Evolutionary conservation across 2,113 vertebrate genomes (phyloP), one percentile per base, ranked within the genome.

Genomic region (Nannobrachium achirus): DNA sequence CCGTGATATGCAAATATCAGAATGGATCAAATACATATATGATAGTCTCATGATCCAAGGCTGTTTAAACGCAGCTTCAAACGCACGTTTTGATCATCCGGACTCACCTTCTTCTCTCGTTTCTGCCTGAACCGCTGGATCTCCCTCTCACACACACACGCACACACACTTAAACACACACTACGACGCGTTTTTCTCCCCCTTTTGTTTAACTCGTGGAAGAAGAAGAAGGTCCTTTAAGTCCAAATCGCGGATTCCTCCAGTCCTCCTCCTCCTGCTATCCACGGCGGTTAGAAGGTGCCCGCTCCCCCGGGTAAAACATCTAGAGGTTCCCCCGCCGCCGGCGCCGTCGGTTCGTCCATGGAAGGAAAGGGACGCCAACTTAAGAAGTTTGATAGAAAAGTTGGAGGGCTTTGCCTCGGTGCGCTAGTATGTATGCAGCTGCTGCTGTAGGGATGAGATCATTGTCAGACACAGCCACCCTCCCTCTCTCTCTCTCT

Each of bases 361-460:
- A 33, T 33, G 25, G 25, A 33, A 5, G 25, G 65, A 66, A 58
- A 65, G 48, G 84, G 69, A 80, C 25, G 89, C n/a, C 14, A 14
- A 48, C 46, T 79, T 91, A 78, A 56, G 76, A 92, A 92, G 91
- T 92, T 92, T 83, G 80, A 83, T 88, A 83, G 52, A 91, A 92
- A 92, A 33, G 3, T 33, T 33, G 25, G 25, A 67, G 48, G 61
- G 76, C 52, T 85, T 83, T 70, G 87, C 83, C 84, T 89, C 71
- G 87, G 83, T 87, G 85, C 88, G 85, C 88, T 86, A n/a, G n/a
- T n/a, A n/a, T n/a, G n/a, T n/a, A 91, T 89, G 89, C 91, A 92
- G 91, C 79, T 89, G 52, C 75, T 53, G 90, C 89, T 84, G 85
- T 70, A 88, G 82, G 73, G 91, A 91, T 92, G 91, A 92, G 88